These are phyloP conservation scores for Polyploca ridens DNA, from an alignment of 2,888 invertebrate species.

Conservation along the genomic window DNA sequence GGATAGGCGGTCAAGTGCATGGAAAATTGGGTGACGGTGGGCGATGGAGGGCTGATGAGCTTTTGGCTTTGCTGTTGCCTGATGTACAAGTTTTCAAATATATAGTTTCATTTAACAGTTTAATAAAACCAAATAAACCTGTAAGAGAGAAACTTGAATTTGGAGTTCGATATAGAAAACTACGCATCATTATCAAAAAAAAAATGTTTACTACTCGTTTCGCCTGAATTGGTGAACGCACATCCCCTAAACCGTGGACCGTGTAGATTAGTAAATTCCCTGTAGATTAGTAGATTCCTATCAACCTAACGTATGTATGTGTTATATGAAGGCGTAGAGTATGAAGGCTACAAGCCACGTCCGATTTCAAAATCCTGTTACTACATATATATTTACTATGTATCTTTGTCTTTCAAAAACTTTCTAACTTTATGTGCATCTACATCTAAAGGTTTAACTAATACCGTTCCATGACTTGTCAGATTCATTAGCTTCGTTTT, in stretches of 20 bases:
- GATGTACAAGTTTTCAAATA: no score
- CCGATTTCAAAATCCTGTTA: not conserved
- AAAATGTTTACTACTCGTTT: no score
- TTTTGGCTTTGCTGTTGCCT: constrained; percentile 16
- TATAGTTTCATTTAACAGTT: no score
- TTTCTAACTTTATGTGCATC: constrained; percentile 1
- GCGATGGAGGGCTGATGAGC: constrained; percentile 18
- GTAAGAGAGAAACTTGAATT: no score
- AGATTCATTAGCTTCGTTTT: constrained; percentile 10
- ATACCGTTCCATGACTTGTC: not conserved
- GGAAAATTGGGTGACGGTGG: constrained; percentile 43
- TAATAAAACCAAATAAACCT: no score
- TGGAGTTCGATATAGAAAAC: no score
- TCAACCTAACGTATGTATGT: not conserved
- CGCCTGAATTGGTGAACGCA: no score
- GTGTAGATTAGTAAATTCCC: no score
- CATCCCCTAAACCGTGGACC: no score
- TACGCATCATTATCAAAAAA: no score
- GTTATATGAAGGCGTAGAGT: not conserved
- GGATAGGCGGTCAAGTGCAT: constrained; percentile 64
- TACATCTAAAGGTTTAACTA: not conserved
- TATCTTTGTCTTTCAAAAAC: not conserved
- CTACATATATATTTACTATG: not conserved
- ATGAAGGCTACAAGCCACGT: not conserved
- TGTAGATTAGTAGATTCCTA: no score